Conservation (phyloP, 2,797 vertebrate species). For the Anabas testudineus region DNA sequence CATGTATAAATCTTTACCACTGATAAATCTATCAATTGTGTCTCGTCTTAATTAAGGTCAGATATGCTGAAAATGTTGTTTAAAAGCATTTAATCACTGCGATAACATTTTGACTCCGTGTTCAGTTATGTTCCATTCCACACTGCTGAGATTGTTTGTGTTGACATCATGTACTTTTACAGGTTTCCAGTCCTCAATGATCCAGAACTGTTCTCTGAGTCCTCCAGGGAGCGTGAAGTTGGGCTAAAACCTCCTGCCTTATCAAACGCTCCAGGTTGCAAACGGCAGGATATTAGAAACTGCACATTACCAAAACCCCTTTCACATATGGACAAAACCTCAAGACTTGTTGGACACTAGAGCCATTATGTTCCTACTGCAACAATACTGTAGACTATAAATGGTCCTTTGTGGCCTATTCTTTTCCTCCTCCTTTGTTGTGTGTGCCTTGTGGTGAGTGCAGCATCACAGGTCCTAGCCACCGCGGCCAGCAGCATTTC, state of each 20-base stretch:
- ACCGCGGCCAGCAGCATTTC: slow-evolving; percentile 66
- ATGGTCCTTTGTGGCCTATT: slow-evolving; percentile 74
- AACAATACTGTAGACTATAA: slow-evolving; percentile 73
- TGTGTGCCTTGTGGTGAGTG: slow-evolving; percentile 67
- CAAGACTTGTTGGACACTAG: slow-evolving; percentile 66
- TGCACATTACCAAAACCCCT: slow-evolving; percentile 50
- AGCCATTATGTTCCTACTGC: slow-evolving; percentile 64
- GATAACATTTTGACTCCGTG: slow-evolving; percentile 28
- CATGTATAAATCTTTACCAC: neutral
- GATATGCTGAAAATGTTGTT: slow-evolving; percentile 10
- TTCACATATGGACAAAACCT: slow-evolving; percentile 67
- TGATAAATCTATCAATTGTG: slow-evolving; percentile 1
- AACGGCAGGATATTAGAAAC: slow-evolving; percentile 64
- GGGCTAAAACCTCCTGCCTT: slow-evolving; percentile 66
- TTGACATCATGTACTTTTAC: slow-evolving; percentile 68
- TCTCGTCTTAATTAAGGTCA: slow-evolving; percentile 12
- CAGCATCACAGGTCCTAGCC: slow-evolving; percentile 65
- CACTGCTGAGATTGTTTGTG: slow-evolving; percentile 64
- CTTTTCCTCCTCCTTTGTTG: slow-evolving; percentile 69
- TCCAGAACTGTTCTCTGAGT: slow-evolving; percentile 75
- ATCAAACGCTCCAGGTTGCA: slow-evolving; percentile 71
- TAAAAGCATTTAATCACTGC: slow-evolving; percentile 29
- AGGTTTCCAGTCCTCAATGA: slow-evolving; percentile 69
- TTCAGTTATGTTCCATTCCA: slow-evolving; percentile 43
- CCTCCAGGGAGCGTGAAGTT: slow-evolving; percentile 69